Evolutionary conservation across 2,888 invertebrate genomes (phyloP), one percentile per base, ranked within the genome.

Genomic region (Drosophila gaucha): DNA sequence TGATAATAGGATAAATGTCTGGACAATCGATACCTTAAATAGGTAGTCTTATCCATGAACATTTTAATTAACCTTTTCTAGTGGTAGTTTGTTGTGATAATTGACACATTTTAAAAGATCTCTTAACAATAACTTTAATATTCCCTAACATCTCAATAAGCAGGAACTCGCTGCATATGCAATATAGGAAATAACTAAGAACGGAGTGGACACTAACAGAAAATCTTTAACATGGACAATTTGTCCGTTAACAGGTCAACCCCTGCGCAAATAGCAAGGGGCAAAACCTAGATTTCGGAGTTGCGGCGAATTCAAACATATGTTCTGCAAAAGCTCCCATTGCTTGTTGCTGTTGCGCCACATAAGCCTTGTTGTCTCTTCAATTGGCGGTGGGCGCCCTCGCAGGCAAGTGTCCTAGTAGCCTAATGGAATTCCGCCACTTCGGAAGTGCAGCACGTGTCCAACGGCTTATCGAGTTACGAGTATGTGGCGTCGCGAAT

Each of bases 391-490:
- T 71, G 66, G 56, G 56, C 64, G 57, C 67, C 55, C 49, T 46
- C 60, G 71, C 62, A 46, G 52, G 20, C 54, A 43, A 66, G 52
- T 51, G 12, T 24, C 4, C 30, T 70, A 84, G 80, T 80, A 66
- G 50, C 60, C 60, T 67, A 77, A 77, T 79, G 69, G 68, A 57
- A 67, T 58, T 50, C 78, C 54, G 65, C 64, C 71, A 57, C 47
- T 64, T 58, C 82, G 75, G 74, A 62, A 77, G 79, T 77, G 70
- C 58, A 52, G 52, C 65, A 67, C 69, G 74, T 72, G 71, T 20
- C 30, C 26, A 39, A 55, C 62, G 54, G 54, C 22, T 31, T 35
- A 58, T 24, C 33, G 18, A 20, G 24, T 38, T 12, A 10, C 39
- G 18, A 30, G 33, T 33, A 24, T 31, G 12, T 24, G 33, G 18